Percentiles rank a stretch among this genome's conserved stretches.
These are phyloP conservation scores for Trematocara nigrifrons DNA, from an alignment of 2,113 vertebrate species.

Conservation along the genomic window DNA sequence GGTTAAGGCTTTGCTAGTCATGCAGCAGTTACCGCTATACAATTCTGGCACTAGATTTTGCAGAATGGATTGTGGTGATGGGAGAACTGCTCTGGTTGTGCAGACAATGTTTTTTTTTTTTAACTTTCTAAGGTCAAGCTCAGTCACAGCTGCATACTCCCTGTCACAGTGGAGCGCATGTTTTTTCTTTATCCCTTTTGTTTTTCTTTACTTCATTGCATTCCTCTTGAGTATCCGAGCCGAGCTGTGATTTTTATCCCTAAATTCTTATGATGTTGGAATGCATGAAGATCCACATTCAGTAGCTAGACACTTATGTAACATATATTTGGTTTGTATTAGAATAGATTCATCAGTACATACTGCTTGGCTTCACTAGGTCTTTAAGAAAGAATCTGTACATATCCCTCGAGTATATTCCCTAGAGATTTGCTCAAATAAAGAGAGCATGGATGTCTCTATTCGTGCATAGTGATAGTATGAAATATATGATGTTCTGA, in stretches of 20 bases:
- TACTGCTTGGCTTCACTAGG: constrained; percentile 5
- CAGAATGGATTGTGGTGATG: background rate
- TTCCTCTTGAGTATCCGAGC: constrained; percentile 49
- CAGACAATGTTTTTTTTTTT: background rate
- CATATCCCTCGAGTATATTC: constrained; percentile 22
- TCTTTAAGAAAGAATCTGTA: constrained; percentile 8
- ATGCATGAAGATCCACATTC: constrained; percentile 6
- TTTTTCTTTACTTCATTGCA: constrained; percentile 50
- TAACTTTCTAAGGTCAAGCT: constrained; percentile 15
- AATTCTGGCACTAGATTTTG: background rate
- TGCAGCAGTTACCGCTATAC: constrained; percentile 37
- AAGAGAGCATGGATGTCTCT: constrained; percentile 24
- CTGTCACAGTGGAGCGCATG: constrained; percentile 8
- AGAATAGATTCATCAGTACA: constrained; percentile 24
- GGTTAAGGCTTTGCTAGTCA: background rate
- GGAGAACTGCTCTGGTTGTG: background rate
- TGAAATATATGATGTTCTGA: constrained; percentile 38
- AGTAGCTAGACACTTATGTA: constrained; percentile 52
- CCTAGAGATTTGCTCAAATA: constrained; percentile 47
- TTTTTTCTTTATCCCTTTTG: constrained; percentile 19
- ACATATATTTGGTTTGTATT: constrained; percentile 43
- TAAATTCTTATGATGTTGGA: constrained; percentile 11
- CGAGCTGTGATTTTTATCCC: constrained; percentile 17
- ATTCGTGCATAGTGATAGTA: constrained; percentile 12
- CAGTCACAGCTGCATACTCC: constrained; percentile 25